These are phyloP conservation scores for Epizoanthus scotinus DNA, from an alignment of 92 coral and sea anemone species.

Conservation along the genomic window DNA sequence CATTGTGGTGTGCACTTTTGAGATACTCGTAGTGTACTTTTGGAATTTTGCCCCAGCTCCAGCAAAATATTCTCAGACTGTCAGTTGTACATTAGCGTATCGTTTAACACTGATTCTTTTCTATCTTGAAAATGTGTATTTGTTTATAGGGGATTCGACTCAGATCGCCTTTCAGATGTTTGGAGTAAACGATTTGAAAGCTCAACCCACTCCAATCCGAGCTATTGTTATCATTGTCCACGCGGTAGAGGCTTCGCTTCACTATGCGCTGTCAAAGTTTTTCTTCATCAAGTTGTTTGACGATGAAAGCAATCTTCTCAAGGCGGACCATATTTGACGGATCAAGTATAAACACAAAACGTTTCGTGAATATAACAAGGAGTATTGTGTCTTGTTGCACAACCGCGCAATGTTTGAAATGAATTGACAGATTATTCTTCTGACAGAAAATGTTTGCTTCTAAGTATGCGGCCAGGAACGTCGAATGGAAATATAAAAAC, in stretches of 20 bases:
- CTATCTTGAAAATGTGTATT: constrained; percentile 41
- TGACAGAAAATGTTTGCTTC: too few species aligned
- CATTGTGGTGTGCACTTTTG: constrained; percentile 22
- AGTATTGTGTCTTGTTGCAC: too few species aligned
- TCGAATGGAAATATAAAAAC: too few species aligned
- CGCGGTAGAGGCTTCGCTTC: constrained; percentile 44
- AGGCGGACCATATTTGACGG: constrained; percentile 17
- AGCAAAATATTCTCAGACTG: background rate
- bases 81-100: constrained; percentile 1
- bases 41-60: constrained; percentile 51
- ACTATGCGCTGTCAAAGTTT: constrained; percentile 48
- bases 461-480: too few species aligned
- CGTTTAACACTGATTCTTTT: constrained; percentile 24
- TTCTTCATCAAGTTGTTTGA: constrained; percentile 55
- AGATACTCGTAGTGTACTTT: constrained; percentile 5
- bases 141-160: constrained; percentile 28
- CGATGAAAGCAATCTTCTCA: constrained; percentile 42
- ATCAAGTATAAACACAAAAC: background rate
- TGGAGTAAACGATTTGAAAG: constrained; percentile 20
- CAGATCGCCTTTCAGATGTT: constrained; percentile 51
- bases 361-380: too few species aligned
- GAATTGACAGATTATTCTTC: too few species aligned
- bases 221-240: constrained; percentile 26
- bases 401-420: too few species aligned
- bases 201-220: constrained; percentile 25